Evolutionary conservation across 2,888 invertebrate genomes (phyloP), one percentile per base, ranked within the genome.

Genomic region (Chromoteleia sp.): DNA sequence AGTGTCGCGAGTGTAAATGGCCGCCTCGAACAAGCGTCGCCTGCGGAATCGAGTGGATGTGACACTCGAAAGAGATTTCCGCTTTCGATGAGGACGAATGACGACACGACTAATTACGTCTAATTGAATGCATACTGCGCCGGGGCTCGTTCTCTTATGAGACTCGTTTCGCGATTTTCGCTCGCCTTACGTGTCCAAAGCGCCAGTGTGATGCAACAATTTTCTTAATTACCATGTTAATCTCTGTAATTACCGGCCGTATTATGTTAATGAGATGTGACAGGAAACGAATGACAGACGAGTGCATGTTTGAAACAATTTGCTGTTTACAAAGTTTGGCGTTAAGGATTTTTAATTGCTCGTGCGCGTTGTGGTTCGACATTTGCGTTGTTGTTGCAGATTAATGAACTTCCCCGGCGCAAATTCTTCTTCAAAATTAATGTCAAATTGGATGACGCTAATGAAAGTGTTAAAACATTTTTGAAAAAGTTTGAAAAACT

Each of bases 211-310:
- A 84, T 85, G 84, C 81, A 84, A 85, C 85, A 88, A 89, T 89
- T 87, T 87, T 85, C 85, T 86, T 88, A 88, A 90, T 90, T 87
- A 87, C 84, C 86, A 88, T 89, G 84, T 86, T 90, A 89, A 89
- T 89, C 88, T 86, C 85, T 83, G 81, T 88, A 86, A 89, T 88
- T 88, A 88, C 83, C 77, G 58, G 50, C 59, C 77, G 84, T 83
- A 84, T 86, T 89, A 89, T 90, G 89, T 84, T 89, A 89, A 90
- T 89, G 87, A 87, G 87, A 86, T 87, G 87, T 86, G 89, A 89
- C 89, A 89, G 89, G 89, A 90, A 89, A 85, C 14, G 75, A 80
- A 83, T 63, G 77, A 48, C 65, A 67, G 41, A 67, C 39, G 43
- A 61, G 56, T 50, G 71, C 41, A 59, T 41, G 59, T 63, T 56